phyloP scores from a whole-genome alignment of 2,888 invertebrate species.

The Holacanthella duospinosa region DNA sequence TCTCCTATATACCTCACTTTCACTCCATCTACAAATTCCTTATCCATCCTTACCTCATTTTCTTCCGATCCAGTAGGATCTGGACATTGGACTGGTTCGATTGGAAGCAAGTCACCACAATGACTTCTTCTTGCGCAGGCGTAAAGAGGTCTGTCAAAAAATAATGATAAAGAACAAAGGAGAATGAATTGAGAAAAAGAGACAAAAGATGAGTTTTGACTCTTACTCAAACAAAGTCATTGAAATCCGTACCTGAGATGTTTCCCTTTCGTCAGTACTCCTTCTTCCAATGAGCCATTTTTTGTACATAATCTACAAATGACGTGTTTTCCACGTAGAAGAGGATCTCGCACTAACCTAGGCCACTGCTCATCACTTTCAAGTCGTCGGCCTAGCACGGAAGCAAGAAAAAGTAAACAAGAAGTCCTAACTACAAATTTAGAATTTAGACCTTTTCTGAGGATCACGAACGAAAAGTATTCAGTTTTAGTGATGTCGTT shows the following conservation, averaged over 20 bases:
- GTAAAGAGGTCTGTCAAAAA: conserved; percentile 51
- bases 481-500: conserved; percentile 47
- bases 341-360: conserved; percentile 60
- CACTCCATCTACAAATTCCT: no score
- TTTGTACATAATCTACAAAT: conserved; percentile 68
- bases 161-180: no score
- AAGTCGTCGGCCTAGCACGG: conserved; percentile 43
- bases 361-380: conserved; percentile 59
- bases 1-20: no score
- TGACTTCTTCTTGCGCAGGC: conserved; percentile 59
- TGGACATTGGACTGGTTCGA: conserved; percentile 42
- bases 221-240: background rate
- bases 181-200: conserved; percentile 3
- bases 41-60: no score
- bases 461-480: conserved; percentile 65
- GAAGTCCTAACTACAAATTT: background rate
- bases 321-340: conserved; percentile 58
- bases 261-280: conserved; percentile 63
- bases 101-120: conserved; percentile 73
- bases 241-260: conserved; percentile 55
- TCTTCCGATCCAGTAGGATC: background rate
- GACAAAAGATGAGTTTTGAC: no score
- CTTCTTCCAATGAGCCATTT: conserved; percentile 60
- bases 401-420: background rate
- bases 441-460: conserved; percentile 57